Evolutionary conservation across 1,140 invertebrate species (phyloP).

Genomic region (Stenopsyche tienmushanensis): DNA sequence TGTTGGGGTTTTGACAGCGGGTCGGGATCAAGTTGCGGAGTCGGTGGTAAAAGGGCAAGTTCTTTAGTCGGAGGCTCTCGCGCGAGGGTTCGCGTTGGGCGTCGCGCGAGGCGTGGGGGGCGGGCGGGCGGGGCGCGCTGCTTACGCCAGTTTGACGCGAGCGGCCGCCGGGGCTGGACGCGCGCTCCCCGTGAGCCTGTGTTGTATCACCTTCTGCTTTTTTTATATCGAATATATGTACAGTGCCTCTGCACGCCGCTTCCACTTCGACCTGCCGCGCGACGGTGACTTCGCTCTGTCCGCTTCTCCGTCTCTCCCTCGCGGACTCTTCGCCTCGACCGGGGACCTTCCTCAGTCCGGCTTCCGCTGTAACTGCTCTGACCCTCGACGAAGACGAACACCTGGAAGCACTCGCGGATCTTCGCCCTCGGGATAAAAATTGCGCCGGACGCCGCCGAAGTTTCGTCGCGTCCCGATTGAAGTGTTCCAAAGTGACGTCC

Average conservation of each 20-base stretch:
- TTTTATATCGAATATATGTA: conserved; percentile 25
- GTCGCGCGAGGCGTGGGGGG: conserved; percentile 1
- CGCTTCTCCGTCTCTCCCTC: conserved; percentile 21
- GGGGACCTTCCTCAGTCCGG: conserved; percentile 19
- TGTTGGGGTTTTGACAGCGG: too few species aligned
- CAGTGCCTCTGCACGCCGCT: not conserved
- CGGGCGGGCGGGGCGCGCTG: conserved; percentile 4
- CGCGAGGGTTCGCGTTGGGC: conserved; percentile 1
- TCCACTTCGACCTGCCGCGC: not conserved
- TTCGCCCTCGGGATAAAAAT: too few species aligned
- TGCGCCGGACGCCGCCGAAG: not conserved
- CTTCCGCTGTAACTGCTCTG: conserved; percentile 26
- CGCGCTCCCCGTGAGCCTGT: conserved; percentile 37
- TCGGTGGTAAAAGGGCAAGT: too few species aligned
- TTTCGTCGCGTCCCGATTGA: not conserved
- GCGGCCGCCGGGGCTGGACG: conserved; percentile 42
- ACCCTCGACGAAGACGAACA: not conserved
- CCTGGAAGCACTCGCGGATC: too few species aligned
- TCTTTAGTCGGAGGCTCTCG: too few species aligned
- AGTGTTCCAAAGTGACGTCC: too few species aligned
- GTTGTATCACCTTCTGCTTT: conserved; percentile 37
- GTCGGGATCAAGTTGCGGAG: too few species aligned
- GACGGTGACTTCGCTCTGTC: conserved; percentile 4
- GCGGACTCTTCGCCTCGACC: not conserved
- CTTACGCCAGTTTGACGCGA: conserved; percentile 39